Evolutionary conservation across 2,888 invertebrate genomes (phyloP), one percentile per base, ranked within the genome.

Genomic region (Mesorhabditis spiculigera): DNA sequence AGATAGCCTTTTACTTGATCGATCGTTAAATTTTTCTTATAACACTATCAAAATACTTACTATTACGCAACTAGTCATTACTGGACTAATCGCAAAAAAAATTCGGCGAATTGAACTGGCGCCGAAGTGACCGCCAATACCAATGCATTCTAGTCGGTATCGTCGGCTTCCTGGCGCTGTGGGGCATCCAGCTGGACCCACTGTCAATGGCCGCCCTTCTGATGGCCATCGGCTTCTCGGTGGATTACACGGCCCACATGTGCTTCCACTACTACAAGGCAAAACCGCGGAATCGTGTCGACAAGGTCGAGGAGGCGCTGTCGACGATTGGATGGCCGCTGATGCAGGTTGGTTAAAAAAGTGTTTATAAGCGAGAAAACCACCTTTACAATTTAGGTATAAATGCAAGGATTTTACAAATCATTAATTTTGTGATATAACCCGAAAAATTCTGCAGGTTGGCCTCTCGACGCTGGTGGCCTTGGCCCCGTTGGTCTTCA

Each of bases 161-260:
- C 58, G 58, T 50, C 58, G 58, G 58, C 8, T 13, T 50, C n/a
- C n/a, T 50, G n/a, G n/a, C 73, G 13, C 65, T 79, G 16, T 79
- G 74, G 78, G 73, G 68, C 41, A 71, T 81, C 64, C 78, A 82
- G 45, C 69, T 81, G 61, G 81, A 81, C 66, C 81, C 81, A 5
- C 71, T 81, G n/a, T 79, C 78, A 0, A 77, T 81, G 81, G 81
- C 81, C 3, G 76, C 76, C 42, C 71, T 82, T 4, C 68, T 82
- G n/a, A 81, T 82, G 82, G 83, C 82, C 28, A 84, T 82, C 42
- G 82, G 82, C 2, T 84, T 82, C 66, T 80, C 79, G 41, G 83
- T 82, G 5, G 82, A 82, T 67, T 82, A 78, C 68, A 78, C 82
- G 8, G 76, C 82, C 6, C 82, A 82, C 70, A 83, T 82, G 68